Percentiles rank a stretch among this genome's conserved stretches.
Conservation (phyloP, 2,888 invertebrate genomes). For the Amorpha juglandis region DNA sequence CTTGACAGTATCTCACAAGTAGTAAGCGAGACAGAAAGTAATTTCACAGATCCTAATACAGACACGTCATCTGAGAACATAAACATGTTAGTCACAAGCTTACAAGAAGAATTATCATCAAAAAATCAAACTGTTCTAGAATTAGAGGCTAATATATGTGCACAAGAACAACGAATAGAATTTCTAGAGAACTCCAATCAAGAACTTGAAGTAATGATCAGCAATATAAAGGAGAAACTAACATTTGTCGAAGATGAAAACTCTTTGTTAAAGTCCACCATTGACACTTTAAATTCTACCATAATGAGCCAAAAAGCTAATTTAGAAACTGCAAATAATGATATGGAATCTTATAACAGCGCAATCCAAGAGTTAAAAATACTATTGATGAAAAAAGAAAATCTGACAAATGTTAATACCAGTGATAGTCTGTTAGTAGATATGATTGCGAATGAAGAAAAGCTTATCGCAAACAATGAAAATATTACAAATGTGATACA, state of each 20-base stretch:
- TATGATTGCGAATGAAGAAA: constrained; percentile 68
- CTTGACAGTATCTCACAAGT: constrained; percentile 37
- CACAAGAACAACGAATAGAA: constrained; percentile 57
- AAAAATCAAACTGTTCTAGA: constrained; percentile 58
- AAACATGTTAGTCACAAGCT: constrained; percentile 47
- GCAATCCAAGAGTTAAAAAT: constrained; percentile 65
- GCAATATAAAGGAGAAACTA: constrained; percentile 55
- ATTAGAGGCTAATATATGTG: constrained; percentile 56
- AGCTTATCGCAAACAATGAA: constrained; percentile 69
- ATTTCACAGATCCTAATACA: constrained; percentile 47
- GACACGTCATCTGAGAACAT: constrained; percentile 42
- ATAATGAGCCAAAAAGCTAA: constrained; percentile 59
- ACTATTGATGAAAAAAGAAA: constrained; percentile 56
- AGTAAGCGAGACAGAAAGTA: constrained; percentile 65
- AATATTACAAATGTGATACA: constrained; percentile 69
- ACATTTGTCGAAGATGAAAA: constrained; percentile 59
- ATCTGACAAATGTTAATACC: constrained; percentile 43
- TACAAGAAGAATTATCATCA: constrained; percentile 54
- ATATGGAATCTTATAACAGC: constrained; percentile 63
- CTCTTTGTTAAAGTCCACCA: constrained; percentile 54
- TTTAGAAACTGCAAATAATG: constrained; percentile 53
- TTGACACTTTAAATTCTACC: constrained; percentile 61
- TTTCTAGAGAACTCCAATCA: constrained; percentile 57
- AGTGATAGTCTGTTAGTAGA: constrained; percentile 55
- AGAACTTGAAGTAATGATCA: constrained; percentile 53